A percentile compares a stretch with the other conserved stretches of the same genome.
These are phyloP conservation scores for Pharmacophagus antenor DNA, from an alignment of 2,888 invertebrate genomes.

Conservation along the genomic window DNA sequence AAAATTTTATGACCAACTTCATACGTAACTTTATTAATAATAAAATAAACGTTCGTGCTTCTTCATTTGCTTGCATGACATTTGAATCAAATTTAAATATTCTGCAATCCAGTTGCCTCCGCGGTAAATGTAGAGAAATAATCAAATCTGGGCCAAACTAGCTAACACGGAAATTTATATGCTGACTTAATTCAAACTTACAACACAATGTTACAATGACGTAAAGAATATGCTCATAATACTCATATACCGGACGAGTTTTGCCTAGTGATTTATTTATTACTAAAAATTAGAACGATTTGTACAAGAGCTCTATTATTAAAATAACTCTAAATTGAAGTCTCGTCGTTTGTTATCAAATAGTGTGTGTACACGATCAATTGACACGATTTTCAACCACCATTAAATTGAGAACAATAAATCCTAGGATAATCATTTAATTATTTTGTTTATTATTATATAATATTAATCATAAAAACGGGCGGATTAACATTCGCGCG, in stretches of 20 bases:
- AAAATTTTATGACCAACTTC: not conserved
- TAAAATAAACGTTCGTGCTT: constrained; percentile 3
- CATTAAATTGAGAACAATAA: too few relatives aligned
- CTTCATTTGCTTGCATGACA: not conserved
- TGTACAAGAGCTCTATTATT: too few relatives aligned
- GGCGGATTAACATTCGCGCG: too few relatives aligned
- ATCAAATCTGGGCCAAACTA: constrained; percentile 22
- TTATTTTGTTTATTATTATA: too few relatives aligned
- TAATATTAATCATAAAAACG: too few relatives aligned
- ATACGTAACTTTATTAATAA: constrained; percentile 1
- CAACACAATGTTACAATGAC: constrained; percentile 14
- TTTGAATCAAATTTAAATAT: constrained; percentile 17
- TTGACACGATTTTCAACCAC: too few relatives aligned
- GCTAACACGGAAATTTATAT: constrained; percentile 25
- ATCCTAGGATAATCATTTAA: too few relatives aligned
- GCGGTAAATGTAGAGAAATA: constrained; percentile 10
- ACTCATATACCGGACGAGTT: not conserved
- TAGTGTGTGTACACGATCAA: too few relatives aligned
- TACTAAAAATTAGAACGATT: not conserved
- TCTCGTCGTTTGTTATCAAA: too few relatives aligned
- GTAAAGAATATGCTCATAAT: constrained; percentile 11
- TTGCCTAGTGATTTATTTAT: not conserved
- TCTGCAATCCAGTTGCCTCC: constrained; percentile 7
- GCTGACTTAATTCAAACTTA: constrained; percentile 23
- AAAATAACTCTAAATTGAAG: too few relatives aligned